Base-by-base conservation (phyloP, 2,888 invertebrate species). In the Tyria jacobaeae region DNA sequence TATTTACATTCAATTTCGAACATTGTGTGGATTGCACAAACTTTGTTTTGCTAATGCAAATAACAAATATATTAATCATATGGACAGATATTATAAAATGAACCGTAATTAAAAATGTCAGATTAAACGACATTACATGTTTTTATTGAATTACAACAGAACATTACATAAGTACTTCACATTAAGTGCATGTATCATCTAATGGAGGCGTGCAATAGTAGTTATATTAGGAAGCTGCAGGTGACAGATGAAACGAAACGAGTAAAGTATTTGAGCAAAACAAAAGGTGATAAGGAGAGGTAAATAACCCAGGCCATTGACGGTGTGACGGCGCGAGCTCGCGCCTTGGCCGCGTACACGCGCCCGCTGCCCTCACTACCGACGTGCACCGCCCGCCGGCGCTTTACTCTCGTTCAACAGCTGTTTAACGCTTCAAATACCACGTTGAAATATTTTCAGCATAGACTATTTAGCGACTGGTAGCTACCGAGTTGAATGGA, bases 221-320 rank as follows among this genome's bases (percentile, higher is more conserved):
- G 52, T 59, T 54, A 76, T 78, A 82, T 78, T 78, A 79, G 85
- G 84, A 88, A 85, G 84, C 80, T 76, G 79, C 79, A 80, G 72
- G 63, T 77, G 78, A 66, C 69, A 70, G 62, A 82, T 81, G 78
- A 81, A 88, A 82, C 81, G 78, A 81, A 88, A 87, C 84, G 83
- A 86, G 84, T 83, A 82, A 84, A 88, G 88, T 89, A 89, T 89
- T 90, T 89, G 87, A 90, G 89, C 91, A 91, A 91, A 92, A 92
- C 92, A 92, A 93, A 91, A 92, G 92, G 92, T 91, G 92, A 92
- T 92, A 93, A 92, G 92, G 73, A 88, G 89, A 90, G 92, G 92
- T 92, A 92, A 93, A 93, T 89, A 93, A 92, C 92, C 92, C 90
- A 90, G 86, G 88, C 89, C 88, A 90, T 91, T 91, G 92, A 88